These are phyloP conservation scores for Hipparchia semele DNA, from an alignment of 2,888 invertebrate genomes.

Conservation along the genomic window DNA sequence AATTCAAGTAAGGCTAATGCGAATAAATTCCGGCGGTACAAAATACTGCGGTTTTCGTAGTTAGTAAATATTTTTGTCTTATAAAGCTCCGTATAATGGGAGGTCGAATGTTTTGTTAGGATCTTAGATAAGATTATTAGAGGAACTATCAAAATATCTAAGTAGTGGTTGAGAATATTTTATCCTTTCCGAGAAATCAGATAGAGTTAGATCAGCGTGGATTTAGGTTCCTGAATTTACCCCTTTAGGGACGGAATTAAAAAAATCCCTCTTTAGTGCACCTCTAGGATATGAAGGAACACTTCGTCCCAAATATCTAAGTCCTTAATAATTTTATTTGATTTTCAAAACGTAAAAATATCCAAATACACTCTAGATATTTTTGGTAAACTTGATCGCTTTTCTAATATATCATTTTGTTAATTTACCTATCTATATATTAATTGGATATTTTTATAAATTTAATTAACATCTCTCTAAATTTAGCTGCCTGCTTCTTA, in stretches of 20 bases:
- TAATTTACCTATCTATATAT: neutral
- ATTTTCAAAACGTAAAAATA: too few species aligned
- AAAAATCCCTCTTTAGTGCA: too few species aligned
- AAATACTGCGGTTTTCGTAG: slow-evolving; percentile 23
- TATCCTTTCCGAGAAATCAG: slow-evolving; percentile 3
- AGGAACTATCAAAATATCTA: slow-evolving; percentile 10
- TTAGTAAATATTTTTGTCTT: slow-evolving; percentile 24
- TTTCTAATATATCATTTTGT: neutral
- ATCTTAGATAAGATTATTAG: slow-evolving; percentile 15
- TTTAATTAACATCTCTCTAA: neutral
- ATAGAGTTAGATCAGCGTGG: neutral
- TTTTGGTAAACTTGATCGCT: neutral
- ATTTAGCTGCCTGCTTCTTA: neutral
- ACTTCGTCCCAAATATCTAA: too few species aligned
- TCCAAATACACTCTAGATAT: neutral
- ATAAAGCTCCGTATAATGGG: slow-evolving; percentile 4
- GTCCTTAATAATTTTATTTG: too few species aligned
- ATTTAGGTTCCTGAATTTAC: too few species aligned
- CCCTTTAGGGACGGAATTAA: too few species aligned
- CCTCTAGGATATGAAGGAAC: too few species aligned
- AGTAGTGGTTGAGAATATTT: slow-evolving; percentile 1
- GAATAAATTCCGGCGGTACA: slow-evolving; percentile 34
- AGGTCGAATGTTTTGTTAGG: slow-evolving; percentile 16
- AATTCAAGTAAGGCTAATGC: slow-evolving; percentile 36
- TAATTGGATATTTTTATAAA: neutral